Percentiles rank a stretch among this genome's conserved stretches.
Evolutionary conservation across 2,797 vertebrate species (phyloP).

Genomic region (Pangasius larnaudii): DNA sequence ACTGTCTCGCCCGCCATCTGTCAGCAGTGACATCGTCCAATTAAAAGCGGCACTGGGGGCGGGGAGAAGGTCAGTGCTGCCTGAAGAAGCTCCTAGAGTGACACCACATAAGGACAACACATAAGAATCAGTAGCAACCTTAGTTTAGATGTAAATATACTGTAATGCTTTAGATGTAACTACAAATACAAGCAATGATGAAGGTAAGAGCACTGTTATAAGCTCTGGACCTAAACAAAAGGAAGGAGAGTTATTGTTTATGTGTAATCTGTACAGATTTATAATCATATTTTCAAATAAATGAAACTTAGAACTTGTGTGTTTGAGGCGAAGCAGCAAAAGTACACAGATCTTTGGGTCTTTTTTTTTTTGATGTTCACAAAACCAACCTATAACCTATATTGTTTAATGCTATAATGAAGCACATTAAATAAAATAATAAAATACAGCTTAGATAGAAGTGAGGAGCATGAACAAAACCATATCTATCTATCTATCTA

Average conservation of each 20-base stretch:
- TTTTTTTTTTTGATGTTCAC: background rate
- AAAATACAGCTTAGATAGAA: background rate
- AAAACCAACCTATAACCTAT: background rate
- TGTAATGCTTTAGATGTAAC: background rate
- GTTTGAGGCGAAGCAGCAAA: background rate
- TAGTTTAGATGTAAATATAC: background rate
- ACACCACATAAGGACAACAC: slow-evolving; percentile 29
- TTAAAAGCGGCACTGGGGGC: slow-evolving; percentile 84
- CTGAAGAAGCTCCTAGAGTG: slow-evolving; percentile 87
- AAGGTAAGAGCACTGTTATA: background rate
- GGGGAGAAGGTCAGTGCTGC: slow-evolving; percentile 92
- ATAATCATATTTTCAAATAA: background rate
- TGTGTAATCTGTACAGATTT: background rate
- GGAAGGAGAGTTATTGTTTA: background rate
- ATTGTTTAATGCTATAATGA: background rate
- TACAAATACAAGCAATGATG: background rate
- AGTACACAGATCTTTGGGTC: background rate
- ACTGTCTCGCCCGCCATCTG: slow-evolving; percentile 84
- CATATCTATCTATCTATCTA: background rate
- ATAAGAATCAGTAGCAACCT: slow-evolving; percentile 28
- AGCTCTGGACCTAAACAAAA: background rate
- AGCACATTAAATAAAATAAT: background rate
- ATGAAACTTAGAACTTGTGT: background rate
- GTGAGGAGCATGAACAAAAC: background rate
- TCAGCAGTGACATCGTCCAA: slow-evolving; percentile 89